These are phyloP conservation scores for Pseudotriccus pelzelni DNA, from an alignment of 2,797 vertebrate species.

Conservation along the genomic window DNA sequence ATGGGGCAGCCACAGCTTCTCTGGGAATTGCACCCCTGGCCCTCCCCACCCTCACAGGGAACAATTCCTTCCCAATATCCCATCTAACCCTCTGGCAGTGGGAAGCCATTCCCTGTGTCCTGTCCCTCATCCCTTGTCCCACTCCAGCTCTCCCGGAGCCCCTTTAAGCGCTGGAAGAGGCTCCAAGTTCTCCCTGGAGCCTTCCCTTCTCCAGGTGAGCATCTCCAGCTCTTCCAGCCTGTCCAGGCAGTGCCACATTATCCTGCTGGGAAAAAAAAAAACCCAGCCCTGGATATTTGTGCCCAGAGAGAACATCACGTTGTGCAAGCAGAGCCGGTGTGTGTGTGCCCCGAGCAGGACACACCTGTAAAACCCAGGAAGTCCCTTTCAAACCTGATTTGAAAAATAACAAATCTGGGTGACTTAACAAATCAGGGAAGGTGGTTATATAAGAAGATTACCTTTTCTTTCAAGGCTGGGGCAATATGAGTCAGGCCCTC, in stretches of 20 bases:
- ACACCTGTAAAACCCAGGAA: fast-evolving
- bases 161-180: background rate
- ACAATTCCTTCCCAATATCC: background rate
- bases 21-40: fast-evolving
- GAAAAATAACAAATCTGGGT: background rate
- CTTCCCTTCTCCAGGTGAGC: fast-evolving
- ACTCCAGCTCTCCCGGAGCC: background rate
- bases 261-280: background rate
- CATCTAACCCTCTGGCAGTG: background rate
- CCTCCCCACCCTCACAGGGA: fast-evolving
- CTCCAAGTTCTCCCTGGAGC: background rate
- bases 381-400: background rate
- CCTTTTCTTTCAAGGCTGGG: background rate
- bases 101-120: background rate
- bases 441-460: background rate
- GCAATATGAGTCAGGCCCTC: background rate
- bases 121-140: background rate
- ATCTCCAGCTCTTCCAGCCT: background rate
- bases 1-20: background rate
- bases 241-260: background rate
- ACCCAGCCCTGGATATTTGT: background rate
- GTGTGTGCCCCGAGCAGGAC: fast-evolving
- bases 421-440: background rate
- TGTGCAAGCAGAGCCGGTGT: background rate
- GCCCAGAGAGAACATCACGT: background rate